phyloP scores from a whole-genome alignment of 2,888 invertebrate species.

The Tolmerus cingulatus region DNA sequence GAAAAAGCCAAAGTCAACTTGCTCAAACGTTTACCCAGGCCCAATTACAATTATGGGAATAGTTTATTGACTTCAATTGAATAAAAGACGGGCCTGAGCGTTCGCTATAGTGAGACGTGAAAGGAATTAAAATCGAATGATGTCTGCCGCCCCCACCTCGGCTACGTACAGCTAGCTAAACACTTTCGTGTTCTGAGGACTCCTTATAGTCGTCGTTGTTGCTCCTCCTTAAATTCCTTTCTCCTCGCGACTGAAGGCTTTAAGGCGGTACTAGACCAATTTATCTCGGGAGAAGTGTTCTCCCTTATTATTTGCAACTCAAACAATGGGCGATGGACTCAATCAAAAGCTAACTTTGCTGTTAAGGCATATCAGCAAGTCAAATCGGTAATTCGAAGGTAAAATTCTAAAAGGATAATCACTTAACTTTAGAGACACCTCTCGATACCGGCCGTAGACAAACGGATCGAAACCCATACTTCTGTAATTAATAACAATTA shows the following conservation, averaged over 20 bases:
- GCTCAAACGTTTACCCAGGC: not conserved
- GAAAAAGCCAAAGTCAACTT: not conserved
- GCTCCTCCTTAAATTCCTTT: not conserved
- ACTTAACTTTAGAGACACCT: not conserved
- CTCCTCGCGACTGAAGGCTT: not conserved
- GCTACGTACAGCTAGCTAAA: not conserved
- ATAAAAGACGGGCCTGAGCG: not conserved
- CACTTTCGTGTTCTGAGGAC: not conserved
- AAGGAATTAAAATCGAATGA: not conserved
- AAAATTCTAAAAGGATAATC: not conserved
- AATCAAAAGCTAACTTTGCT: not conserved
- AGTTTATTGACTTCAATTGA: not conserved
- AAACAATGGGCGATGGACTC: not conserved
- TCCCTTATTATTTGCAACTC: not conserved
- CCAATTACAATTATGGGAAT: not conserved
- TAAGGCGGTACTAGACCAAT: not conserved
- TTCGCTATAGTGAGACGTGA: not conserved
- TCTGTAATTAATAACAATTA: not conserved
- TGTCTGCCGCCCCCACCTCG: not conserved
- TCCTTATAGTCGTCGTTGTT: not conserved
- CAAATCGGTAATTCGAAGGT: not conserved
- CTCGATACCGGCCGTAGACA: not conserved
- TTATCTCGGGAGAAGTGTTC: not conserved
- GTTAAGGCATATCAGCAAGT: not conserved
- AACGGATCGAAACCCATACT: not conserved